These are phyloP conservation scores for Vanacampus margaritifer DNA, from an alignment of 2,113 vertebrate species.

Conservation along the genomic window DNA sequence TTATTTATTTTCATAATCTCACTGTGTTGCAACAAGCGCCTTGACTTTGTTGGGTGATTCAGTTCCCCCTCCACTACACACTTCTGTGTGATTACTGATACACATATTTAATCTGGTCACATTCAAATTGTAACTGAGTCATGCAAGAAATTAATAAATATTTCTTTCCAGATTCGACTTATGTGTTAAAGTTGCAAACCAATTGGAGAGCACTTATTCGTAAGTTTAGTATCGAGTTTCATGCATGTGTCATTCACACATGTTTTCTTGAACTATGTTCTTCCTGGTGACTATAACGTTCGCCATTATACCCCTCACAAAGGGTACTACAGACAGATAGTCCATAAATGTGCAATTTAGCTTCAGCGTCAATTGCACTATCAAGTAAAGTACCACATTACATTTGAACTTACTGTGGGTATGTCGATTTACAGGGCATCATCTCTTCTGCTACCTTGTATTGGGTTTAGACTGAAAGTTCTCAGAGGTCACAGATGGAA, in stretches of 20 bases:
- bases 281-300: slow-evolving; percentile 22
- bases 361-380: slow-evolving; percentile 44
- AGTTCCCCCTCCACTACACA: background rate
- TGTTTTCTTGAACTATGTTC: background rate
- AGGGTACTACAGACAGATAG: background rate
- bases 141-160: background rate
- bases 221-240: background rate
- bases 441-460: slow-evolving; percentile 20
- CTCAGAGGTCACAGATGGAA: slow-evolving; percentile 32
- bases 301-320: slow-evolving; percentile 41
- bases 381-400: slow-evolving; percentile 39
- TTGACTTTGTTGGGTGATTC: background rate
- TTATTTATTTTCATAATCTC: background rate
- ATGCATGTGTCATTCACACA: background rate
- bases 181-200: no score
- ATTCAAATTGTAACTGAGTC: background rate
- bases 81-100: no score
- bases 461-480: slow-evolving; percentile 33
- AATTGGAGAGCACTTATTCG: no score
- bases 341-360: slow-evolving; percentile 42
- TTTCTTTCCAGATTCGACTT: no score
- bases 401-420: background rate
- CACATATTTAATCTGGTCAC: no score
- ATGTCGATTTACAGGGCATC: background rate
- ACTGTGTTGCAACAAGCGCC: background rate